Percentiles rank a stretch among this genome's conserved stretches.
phyloP scores from a whole-genome alignment of 1,140 invertebrate species.

The Hyposmocoma kahamanoa region DNA sequence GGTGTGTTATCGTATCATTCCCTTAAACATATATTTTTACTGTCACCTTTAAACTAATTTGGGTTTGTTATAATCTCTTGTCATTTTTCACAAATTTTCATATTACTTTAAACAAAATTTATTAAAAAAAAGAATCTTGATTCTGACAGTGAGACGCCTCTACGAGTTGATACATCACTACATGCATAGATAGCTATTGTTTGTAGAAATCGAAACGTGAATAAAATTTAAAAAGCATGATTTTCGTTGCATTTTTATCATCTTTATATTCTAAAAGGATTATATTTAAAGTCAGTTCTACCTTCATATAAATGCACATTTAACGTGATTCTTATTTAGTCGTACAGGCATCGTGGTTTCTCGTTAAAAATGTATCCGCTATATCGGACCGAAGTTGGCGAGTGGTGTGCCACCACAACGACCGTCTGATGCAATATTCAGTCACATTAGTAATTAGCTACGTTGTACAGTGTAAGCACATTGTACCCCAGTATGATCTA shows the following conservation, averaged over 20 bases:
- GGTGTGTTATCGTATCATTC: constrained; percentile 51
- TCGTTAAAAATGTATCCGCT: constrained; percentile 1
- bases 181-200: background rate
- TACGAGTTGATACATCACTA: background rate
- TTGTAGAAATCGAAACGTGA: background rate
- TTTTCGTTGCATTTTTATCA: background rate
- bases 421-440: constrained; percentile 8
- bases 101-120: background rate
- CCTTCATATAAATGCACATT: background rate
- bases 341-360: background rate
- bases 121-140: background rate
- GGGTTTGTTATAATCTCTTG: background rate
- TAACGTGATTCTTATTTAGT: background rate
- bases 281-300: background rate
- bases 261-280: background rate
- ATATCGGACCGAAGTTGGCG: background rate
- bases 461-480: too few species aligned
- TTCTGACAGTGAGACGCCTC: background rate
- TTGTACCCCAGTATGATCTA: too few species aligned
- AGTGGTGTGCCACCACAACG: background rate
- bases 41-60: background rate
- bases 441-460: background rate
- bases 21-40: constrained; percentile 5
- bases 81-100: background rate
- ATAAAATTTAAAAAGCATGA: too few species aligned